Evolutionary conservation across 53 echinoderm and acorn worm genomes (phyloP).

Genomic region (Luidia sarsii): DNA sequence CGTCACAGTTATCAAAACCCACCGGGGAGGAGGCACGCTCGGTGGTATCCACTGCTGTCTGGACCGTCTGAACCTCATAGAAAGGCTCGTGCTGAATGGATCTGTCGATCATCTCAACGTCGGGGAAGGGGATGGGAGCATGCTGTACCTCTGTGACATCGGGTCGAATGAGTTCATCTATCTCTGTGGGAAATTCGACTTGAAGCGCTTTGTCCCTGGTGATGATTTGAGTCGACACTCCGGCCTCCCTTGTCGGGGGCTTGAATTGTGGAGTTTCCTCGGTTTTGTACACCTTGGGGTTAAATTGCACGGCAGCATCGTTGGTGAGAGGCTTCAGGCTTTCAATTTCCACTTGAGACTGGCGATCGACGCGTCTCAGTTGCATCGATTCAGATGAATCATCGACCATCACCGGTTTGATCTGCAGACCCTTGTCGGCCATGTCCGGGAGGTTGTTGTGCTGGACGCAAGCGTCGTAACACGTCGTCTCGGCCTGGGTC

Average conservation of each 20-base stretch:
- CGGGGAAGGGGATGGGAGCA: constrained; percentile 43
- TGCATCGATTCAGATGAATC: constrained; percentile 21
- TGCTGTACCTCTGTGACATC: constrained; percentile 23
- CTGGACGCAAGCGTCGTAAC: constrained; percentile 21
- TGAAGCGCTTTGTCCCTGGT: constrained; percentile 37
- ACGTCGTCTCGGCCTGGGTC: constrained; percentile 20
- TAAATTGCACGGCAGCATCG: constrained; percentile 51
- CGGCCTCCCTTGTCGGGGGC: constrained; percentile 6
- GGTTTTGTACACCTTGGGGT: not conserved
- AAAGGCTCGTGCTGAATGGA: constrained; percentile 47
- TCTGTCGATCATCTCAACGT: constrained; percentile 9
- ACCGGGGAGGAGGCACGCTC: constrained; percentile 51
- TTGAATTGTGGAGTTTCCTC: constrained; percentile 37
- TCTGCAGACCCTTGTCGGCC: constrained; percentile 29
- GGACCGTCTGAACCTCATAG: constrained; percentile 34
- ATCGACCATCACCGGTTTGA: constrained; percentile 47
- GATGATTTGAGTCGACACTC: constrained; percentile 9
- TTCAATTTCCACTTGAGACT: constrained; percentile 47
- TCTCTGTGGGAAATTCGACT: constrained; percentile 29
- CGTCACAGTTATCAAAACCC: constrained; percentile 25
- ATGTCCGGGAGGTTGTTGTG: constrained; percentile 30
- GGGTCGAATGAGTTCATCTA: constrained; percentile 38
- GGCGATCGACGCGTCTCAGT: constrained; percentile 5
- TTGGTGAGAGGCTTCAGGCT: not conserved
- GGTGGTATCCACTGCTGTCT: not conserved